phyloP scores from a whole-genome alignment of 2,113 vertebrate species.

The Thamnophis sirtalis region DNA sequence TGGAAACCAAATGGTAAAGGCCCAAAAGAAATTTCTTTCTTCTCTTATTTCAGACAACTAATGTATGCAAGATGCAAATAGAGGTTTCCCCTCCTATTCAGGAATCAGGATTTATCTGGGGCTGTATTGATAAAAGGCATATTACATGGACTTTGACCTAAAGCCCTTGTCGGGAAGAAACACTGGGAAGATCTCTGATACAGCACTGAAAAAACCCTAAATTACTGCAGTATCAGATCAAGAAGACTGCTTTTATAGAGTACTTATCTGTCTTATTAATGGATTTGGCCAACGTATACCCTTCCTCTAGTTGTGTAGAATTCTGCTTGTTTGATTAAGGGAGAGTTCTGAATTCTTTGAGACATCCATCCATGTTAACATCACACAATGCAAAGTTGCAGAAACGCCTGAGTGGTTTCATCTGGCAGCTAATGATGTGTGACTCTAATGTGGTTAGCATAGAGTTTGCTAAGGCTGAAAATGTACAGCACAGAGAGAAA shows the following conservation, averaged over 20 bases:
- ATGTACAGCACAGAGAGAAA: not conserved
- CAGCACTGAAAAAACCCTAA: not conserved
- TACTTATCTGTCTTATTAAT: not conserved
- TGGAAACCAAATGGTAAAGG: not conserved
- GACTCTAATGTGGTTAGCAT: slow-evolving; percentile 23
- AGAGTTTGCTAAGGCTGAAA: slow-evolving; percentile 8
- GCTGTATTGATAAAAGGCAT: not conserved
- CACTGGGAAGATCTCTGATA: not conserved
- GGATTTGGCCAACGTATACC: not conserved
- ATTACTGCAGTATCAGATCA: not conserved
- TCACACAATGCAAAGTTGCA: slow-evolving; percentile 27
- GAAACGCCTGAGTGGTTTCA: slow-evolving; percentile 24
- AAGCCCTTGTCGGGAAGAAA: not conserved
- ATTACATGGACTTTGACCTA: not conserved
- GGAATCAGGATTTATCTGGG: not conserved
- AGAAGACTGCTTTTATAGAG: not conserved
- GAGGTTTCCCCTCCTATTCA: not conserved
- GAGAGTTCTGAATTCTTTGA: not conserved
- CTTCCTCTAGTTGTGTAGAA: not conserved
- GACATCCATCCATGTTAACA: slow-evolving; percentile 17
- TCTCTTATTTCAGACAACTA: not conserved
- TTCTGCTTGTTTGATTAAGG: not conserved
- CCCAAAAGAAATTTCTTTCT: not conserved
- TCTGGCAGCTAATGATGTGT: slow-evolving; percentile 30
- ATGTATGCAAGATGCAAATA: not conserved